Evolutionary conservation across 2,797 vertebrate species (phyloP).

Genomic region (Hylomyscus alleni): DNA sequence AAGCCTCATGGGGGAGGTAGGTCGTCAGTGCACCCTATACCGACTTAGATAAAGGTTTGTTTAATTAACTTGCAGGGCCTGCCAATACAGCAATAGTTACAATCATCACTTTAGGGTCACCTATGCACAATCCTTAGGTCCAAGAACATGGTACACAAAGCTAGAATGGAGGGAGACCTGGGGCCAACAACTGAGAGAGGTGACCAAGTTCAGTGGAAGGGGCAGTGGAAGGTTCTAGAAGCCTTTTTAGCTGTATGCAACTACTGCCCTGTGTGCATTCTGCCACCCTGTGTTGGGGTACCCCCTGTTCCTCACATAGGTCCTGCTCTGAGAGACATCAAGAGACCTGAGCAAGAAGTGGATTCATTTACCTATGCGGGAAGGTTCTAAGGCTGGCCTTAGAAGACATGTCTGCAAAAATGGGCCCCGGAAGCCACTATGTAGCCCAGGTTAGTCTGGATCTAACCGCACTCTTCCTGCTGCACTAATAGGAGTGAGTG

Average conservation of each 20-base stretch:
- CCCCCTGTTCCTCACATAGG: background rate
- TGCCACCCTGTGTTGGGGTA: background rate
- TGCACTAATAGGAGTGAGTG: background rate
- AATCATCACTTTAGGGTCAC: fast-evolving
- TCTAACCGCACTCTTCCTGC: background rate
- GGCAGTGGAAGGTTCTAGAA: background rate
- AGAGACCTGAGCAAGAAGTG: background rate
- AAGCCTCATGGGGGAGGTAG: background rate
- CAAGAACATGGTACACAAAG: background rate
- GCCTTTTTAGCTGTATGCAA: background rate
- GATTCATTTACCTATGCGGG: background rate
- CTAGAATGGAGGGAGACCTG: background rate
- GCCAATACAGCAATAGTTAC: background rate
- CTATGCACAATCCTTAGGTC: background rate
- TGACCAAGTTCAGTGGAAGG: fast-evolving
- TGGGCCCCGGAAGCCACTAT: background rate
- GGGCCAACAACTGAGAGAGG: background rate
- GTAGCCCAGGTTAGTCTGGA: background rate
- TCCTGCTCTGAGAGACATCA: too few species aligned
- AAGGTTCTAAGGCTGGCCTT: background rate
- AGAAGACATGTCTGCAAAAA: background rate
- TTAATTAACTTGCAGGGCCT: background rate
- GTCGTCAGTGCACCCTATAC: too few species aligned
- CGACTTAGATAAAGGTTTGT: background rate
- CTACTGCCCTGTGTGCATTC: background rate